These are phyloP conservation scores for Burhinus oedicnemus DNA, from an alignment of 2,113 vertebrate genomes.

Conservation along the genomic window DNA sequence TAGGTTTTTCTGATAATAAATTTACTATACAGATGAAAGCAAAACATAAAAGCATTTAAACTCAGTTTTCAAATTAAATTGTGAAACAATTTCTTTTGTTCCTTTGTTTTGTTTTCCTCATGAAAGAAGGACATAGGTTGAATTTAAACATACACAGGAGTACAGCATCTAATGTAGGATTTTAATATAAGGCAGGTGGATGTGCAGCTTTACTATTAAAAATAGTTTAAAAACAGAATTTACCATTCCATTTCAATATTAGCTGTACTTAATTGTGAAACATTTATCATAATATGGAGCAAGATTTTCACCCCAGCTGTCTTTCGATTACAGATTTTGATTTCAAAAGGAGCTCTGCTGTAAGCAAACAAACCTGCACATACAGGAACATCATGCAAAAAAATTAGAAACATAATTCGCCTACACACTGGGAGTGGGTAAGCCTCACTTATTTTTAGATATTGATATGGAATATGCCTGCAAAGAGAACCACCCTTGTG, in stretches of 20 bases:
- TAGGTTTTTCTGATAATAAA: constrained; percentile 56
- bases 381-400: neutral
- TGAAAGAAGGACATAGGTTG: neutral
- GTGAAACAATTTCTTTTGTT: constrained; percentile 38
- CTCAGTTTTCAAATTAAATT: constrained; percentile 43
- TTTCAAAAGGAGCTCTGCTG: neutral
- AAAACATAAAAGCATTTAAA: constrained; percentile 57
- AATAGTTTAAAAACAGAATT: neutral
- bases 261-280: neutral
- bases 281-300: neutral
- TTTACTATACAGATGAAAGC: constrained; percentile 44
- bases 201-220: neutral
- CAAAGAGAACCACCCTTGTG: neutral
- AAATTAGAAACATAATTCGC: neutral
- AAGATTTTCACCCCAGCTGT: neutral
- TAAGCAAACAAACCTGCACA: neutral
- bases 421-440: neutral
- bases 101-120: neutral
- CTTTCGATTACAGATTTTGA: neutral
- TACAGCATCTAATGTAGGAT: neutral
- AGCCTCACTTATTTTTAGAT: neutral
- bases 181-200: neutral
- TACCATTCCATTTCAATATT: neutral
- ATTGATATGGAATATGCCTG: rapidly evolving
- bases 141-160: neutral